Evolutionary conservation across 2,797 vertebrate genomes (phyloP).

Genomic region (Siniperca undulata): DNA sequence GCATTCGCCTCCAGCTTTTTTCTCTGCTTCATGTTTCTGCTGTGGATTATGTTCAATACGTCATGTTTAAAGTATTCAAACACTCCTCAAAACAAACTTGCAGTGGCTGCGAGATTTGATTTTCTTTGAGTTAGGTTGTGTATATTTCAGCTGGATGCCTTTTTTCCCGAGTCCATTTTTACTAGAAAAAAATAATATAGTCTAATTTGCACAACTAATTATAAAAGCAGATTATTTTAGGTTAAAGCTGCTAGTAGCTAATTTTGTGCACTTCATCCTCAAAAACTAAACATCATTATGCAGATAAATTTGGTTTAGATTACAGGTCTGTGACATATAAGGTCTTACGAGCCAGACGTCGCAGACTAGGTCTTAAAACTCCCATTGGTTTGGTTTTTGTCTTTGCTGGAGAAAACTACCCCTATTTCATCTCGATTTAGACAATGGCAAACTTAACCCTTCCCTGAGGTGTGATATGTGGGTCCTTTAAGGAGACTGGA

Average conservation of each 20-base stretch:
- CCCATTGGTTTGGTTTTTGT: neutral
- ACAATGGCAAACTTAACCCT: too few relatives aligned
- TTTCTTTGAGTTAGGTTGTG: neutral
- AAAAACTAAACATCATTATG: neutral
- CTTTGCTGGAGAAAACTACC: too few relatives aligned
- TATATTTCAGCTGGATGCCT: neutral
- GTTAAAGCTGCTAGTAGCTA: neutral
- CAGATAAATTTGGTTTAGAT: neutral
- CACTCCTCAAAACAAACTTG: constrained; percentile 1
- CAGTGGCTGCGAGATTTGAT: neutral
- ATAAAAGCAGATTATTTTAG: neutral
- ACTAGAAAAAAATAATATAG: neutral
- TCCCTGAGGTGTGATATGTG: neutral
- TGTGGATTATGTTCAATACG: neutral
- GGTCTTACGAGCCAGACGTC: too few relatives aligned
- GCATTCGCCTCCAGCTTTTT: neutral
- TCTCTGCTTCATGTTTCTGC: neutral
- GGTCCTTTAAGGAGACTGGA: neutral
- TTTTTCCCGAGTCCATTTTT: neutral
- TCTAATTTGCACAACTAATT: neutral
- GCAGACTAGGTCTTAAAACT: too few relatives aligned
- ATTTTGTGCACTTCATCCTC: neutral
- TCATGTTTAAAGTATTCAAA: constrained; percentile 32
- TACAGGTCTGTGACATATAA: neutral
- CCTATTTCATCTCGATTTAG: too few relatives aligned